A percentile compares a stretch with the other conserved stretches of the same genome.
These are phyloP conservation scores for Glandiceps talaboti DNA, from an alignment of 53 echinoderm and acorn worm genomes.

Conservation along the genomic window DNA sequence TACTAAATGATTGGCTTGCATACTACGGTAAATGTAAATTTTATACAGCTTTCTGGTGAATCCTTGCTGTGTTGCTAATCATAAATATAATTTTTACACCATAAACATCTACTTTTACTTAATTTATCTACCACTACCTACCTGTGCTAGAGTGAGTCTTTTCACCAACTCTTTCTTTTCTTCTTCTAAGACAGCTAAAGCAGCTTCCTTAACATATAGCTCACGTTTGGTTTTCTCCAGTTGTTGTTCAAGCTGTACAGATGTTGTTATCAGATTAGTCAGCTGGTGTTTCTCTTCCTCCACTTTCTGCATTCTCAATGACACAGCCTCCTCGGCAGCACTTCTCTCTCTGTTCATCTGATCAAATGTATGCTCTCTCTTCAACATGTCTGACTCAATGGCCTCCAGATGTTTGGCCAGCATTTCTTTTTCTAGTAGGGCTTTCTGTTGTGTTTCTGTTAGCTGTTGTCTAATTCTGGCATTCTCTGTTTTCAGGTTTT, in stretches of 20 bases:
- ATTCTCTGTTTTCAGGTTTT: conserved; percentile 74
- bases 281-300: conserved; percentile 73
- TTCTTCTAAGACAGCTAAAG: conserved; percentile 44
- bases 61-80: too few species aligned
- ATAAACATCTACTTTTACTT: too few species aligned
- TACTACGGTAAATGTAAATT: too few species aligned
- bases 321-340: conserved; percentile 81
- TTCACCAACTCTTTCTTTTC: conserved; percentile 84
- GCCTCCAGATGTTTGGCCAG: conserved; percentile 93
- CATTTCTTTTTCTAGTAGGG: conserved; percentile 81
- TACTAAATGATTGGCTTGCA: too few species aligned
- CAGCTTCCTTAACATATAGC: conserved; percentile 57
- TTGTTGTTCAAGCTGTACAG: conserved; percentile 77
- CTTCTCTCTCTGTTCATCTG: conserved; percentile 69
- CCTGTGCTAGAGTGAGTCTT: conserved; percentile 68
- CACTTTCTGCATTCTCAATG: conserved; percentile 78
- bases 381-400: conserved; percentile 93
- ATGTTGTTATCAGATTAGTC: conserved; percentile 63
- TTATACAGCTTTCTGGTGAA: too few species aligned
- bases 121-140: too few species aligned
- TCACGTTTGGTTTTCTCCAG: conserved; percentile 78
- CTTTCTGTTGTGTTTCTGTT: conserved; percentile 59
- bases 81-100: too few species aligned
- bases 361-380: conserved; percentile 76
- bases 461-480: conserved; percentile 75